Percentiles rank a stretch among this genome's conserved stretches.
Evolutionary conservation across 2,888 invertebrate genomes (phyloP).

Genomic region (Boloria euphrosyne): DNA sequence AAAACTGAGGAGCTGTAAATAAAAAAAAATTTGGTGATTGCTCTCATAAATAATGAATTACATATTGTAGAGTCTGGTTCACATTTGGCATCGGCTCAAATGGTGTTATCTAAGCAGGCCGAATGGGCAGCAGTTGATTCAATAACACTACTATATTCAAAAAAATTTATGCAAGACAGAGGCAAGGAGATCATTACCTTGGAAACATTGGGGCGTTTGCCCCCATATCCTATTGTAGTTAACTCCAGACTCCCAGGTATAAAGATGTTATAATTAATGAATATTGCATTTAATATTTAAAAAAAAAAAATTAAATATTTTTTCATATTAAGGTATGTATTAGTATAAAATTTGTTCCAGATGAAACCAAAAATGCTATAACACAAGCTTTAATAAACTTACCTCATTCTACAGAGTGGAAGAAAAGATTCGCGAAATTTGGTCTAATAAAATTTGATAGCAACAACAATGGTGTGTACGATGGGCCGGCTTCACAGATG

Average conservation of each 20-base stretch:
- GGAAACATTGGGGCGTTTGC: conserved; percentile 85
- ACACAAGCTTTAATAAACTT: conserved; percentile 65
- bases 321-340: not conserved
- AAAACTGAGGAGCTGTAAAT: too few species aligned
- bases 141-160: conserved; percentile 78
- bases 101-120: conserved; percentile 83
- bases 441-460: conserved; percentile 73
- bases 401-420: conserved; percentile 63
- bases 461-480: conserved; percentile 72
- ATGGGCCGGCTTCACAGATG: conserved; percentile 78
- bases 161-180: conserved; percentile 80
- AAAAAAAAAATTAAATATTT: not conserved
- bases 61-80: conserved; percentile 81
- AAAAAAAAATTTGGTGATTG: not conserved
- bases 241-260: conserved; percentile 82
- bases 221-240: conserved; percentile 85
- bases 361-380: conserved; percentile 63
- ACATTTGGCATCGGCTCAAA: conserved; percentile 83
- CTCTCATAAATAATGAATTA: conserved; percentile 7
- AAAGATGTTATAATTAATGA: not conserved
- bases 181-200: conserved; percentile 81
- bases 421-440: conserved; percentile 71
- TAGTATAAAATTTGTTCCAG: conserved; percentile 50
- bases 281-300: too few species aligned
- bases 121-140: conserved; percentile 86